A percentile compares a stretch with the other conserved stretches of the same genome.
These are phyloP conservation scores for Enteromius treurensis DNA, from an alignment of 2,797 vertebrate species.

Conservation along the genomic window DNA sequence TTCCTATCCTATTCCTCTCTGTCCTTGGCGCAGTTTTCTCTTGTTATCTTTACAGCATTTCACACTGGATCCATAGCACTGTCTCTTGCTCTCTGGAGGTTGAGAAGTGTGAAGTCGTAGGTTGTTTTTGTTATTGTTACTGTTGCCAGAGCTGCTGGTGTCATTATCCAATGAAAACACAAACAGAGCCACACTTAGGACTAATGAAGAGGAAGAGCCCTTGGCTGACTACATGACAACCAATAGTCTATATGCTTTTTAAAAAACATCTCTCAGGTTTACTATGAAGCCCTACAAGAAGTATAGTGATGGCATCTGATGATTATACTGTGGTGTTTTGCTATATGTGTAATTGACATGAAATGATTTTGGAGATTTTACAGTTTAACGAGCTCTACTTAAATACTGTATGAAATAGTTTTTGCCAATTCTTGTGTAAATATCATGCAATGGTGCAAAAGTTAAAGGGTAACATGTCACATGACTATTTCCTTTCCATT, in stretches of 20 bases:
- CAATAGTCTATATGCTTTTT: background rate
- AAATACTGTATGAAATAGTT: background rate
- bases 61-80: slow-evolving; percentile 19
- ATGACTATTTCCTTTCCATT: background rate
- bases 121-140: slow-evolving; percentile 61
- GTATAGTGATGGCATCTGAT: background rate
- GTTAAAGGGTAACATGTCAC: background rate
- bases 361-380: background rate
- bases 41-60: background rate
- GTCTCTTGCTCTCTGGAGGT: slow-evolving; percentile 38
- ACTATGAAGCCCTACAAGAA: background rate
- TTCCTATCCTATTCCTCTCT: slow-evolving; percentile 21
- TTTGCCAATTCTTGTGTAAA: background rate
- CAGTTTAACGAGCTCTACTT: too few species aligned
- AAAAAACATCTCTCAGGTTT: background rate
- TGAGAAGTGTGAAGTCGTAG: slow-evolving; percentile 45
- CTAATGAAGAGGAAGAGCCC: background rate
- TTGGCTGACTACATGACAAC: slow-evolving; percentile 11
- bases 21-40: slow-evolving; percentile 33
- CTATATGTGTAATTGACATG: background rate
- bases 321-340: background rate
- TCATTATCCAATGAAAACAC: slow-evolving; percentile 65
- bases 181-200: slow-evolving; percentile 56
- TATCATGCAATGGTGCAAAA: background rate
- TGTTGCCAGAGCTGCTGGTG: slow-evolving; percentile 65